phyloP scores from a whole-genome alignment of 2,888 invertebrate species.

The Exocentrus adspersus region DNA sequence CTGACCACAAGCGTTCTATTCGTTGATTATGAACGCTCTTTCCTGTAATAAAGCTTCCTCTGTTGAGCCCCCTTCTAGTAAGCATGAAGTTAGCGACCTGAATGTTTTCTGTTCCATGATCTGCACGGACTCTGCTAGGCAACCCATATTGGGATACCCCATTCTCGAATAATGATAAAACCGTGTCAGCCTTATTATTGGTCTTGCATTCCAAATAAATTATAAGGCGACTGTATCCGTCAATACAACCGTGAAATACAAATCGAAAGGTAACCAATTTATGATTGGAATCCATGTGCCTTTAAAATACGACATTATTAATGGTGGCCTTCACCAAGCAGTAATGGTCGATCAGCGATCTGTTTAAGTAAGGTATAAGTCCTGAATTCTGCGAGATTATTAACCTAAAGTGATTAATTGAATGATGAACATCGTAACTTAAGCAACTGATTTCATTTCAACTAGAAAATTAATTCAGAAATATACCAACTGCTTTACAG shows the following conservation, averaged over 20 bases:
- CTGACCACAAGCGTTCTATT: conserved; percentile 24
- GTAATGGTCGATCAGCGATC: background rate
- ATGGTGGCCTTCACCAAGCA: too few relatives aligned
- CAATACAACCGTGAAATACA: conserved; percentile 18
- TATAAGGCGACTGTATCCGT: conserved; percentile 10
- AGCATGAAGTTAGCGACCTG: conserved; percentile 19
- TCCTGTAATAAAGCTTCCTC: conserved; percentile 23
- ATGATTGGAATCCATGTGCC: too few relatives aligned
- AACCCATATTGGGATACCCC: conserved; percentile 11
- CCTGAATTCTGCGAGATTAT: too few relatives aligned
- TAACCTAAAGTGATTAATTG: too few relatives aligned
- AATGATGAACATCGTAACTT: too few relatives aligned
- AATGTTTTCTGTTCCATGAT: conserved; percentile 18
- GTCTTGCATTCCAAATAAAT: conserved; percentile 9
- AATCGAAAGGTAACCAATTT: background rate
- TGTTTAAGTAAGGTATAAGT: too few relatives aligned
- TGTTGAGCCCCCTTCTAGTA: conserved; percentile 1
- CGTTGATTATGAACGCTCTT: conserved; percentile 17
- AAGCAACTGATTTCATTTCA: too few relatives aligned
- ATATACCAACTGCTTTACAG: too few relatives aligned
- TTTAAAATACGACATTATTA: conserved; percentile 2
- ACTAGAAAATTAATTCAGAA: too few relatives aligned
- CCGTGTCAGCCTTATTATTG: background rate
- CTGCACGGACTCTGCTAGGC: conserved; percentile 15
- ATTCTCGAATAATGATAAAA: conserved; percentile 14